Evolutionary conservation across 2,888 invertebrate genomes (phyloP), one percentile per base, ranked within the genome.

Genomic region (Agrochola litura): DNA sequence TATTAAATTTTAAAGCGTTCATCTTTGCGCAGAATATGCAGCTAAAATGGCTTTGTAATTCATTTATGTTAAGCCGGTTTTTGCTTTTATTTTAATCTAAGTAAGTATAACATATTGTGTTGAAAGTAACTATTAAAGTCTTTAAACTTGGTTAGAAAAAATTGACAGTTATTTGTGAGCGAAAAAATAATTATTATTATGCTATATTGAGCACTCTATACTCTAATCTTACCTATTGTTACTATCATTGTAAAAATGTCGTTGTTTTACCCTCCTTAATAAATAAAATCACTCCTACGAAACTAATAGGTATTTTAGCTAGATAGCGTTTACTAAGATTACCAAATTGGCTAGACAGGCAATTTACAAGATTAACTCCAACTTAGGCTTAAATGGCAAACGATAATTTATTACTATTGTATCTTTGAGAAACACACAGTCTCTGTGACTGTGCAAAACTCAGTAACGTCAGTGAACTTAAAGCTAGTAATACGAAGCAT

Each of bases 1-100:
- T 82, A 63, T 82, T 77, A 76, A 74, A 75, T 77, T 73, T 37
- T 60, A 37, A 72, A 73, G 49, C 70, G 61, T 71, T 75, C 60
- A 37, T 56, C 70, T 85, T 79, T 75, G 66, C 46, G 60, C 65
- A 71, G 61, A 77, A 74, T 68, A 14, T 71, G 64, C 43, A 43
- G 41, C 46, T 61, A 66, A 77, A 74, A 72, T 82, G 30, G 12
- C 41, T 79, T 71, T 37, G n/a, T 58, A 73, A 56, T 25, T 68
- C 64, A 69, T 60, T 58, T 73, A 41, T 72, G 10, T 14, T 5
- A 54, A 65, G 14, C n/a, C 37, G 22, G 43, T 65, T 81, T 25
- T 65, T 22, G 14, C 16, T 73, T 25, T 54, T 66, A 8, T 73
- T 22, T 52, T 52, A 65, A 52, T 9, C 25, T 43, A n/a, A 72